Evolutionary conservation across 2,797 vertebrate species (phyloP), one percentile per base, ranked within the genome.

Genomic region (Pyrocephalus nanus): DNA sequence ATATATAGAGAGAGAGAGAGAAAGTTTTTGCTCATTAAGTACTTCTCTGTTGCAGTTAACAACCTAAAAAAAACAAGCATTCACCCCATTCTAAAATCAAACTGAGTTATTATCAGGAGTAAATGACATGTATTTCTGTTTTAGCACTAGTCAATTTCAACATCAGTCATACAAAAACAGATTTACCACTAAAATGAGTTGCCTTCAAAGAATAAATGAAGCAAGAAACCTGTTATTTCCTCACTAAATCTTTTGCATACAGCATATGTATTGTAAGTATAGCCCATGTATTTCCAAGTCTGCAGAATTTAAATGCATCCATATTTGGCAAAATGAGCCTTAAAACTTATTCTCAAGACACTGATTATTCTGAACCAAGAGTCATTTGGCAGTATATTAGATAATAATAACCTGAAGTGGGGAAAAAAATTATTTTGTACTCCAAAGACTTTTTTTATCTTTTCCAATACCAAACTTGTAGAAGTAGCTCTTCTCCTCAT

Each of bases 161-260:
- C 34, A 90, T 83, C 69, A 83, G 57, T 90, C 72, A 86, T 27
- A 34, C 22, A 78, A 95, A 81, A 87, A 22, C 43, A 87, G 50
- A 74, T 84, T 88, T 88, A 90, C 54, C 78, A 47, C 53, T 86
- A 62, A 88, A 81, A 90, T 78, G 3, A 88, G 62, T 72, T 77
- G 42, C 36, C 38, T 82, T 74, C 47, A 86, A 51, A 27, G 48
- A 83, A 77, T 80, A 91, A 95, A 90, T 66, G 62, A 81, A 85
- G 79, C 42, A 91, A 58, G 69, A 74, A 88, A 47, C 18, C 69
- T 82, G 32, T 88, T 92, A 92, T 72, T 95, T 90, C 40, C 62
- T 86, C 27, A 74, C 27, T 86, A 66, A 86, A 51, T 75, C 61
- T 88, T 95, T 71, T 88, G 69, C n/a, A 86, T 51, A 43, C 26